phyloP scores from a whole-genome alignment of 2,888 invertebrate genomes.

The Ophion slaviceki region DNA sequence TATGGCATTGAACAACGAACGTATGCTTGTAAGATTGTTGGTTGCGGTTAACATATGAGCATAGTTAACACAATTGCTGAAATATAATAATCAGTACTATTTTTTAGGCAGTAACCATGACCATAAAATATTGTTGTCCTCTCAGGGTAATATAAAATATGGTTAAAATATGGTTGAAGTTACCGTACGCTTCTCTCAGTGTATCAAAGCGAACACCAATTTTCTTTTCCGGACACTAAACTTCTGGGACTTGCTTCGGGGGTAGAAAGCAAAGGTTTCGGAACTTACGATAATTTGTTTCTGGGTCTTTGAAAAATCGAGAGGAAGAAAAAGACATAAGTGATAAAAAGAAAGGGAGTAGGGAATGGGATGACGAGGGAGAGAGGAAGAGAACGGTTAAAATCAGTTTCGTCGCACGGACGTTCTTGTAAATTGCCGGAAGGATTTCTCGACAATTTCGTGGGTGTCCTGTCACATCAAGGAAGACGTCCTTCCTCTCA shows the following conservation, averaged over 20 bases:
- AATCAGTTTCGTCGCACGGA: conserved; percentile 62
- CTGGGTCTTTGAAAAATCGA: conserved; percentile 4
- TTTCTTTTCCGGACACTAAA: background rate
- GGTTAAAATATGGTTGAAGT: too few relatives aligned
- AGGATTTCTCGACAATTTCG: conserved; percentile 48
- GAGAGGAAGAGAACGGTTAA: conserved; percentile 24
- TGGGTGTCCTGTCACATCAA: conserved; percentile 46
- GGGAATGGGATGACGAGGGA: background rate
- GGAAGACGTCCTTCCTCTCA: conserved; percentile 19
- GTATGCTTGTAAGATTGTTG: too few relatives aligned
- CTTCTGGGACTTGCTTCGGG: background rate
- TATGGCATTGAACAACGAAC: too few relatives aligned
- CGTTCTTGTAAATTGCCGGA: conserved; percentile 59
- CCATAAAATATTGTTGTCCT: too few relatives aligned
- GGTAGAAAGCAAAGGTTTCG: conserved; percentile 23
- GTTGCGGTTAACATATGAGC: too few relatives aligned
- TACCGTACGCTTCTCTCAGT: too few relatives aligned
- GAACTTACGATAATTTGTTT: conserved; percentile 41
- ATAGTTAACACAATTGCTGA: too few relatives aligned
- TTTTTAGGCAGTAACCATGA: too few relatives aligned
- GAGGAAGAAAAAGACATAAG: background rate
- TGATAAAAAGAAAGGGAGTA: background rate
- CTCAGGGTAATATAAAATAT: too few relatives aligned
- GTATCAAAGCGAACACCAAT: too few relatives aligned
- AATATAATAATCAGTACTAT: too few relatives aligned